These are phyloP conservation scores for Montipora efflorescens DNA, from an alignment of 64 coral and sea anemone species.

Conservation along the genomic window DNA sequence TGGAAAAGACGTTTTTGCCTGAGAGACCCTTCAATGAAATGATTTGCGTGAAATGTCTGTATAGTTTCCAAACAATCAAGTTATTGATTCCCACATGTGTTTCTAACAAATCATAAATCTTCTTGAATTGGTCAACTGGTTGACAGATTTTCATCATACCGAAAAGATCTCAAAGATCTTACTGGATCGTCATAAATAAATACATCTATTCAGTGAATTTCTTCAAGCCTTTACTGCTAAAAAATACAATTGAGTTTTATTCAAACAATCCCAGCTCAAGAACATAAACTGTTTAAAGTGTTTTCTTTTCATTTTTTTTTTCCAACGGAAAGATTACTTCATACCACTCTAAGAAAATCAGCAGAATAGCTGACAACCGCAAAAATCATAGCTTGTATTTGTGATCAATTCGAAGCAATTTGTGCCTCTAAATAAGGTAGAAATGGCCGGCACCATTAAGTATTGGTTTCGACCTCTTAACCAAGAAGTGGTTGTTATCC, in stretches of 20 bases:
- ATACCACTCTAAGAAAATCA: neutral
- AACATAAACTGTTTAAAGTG: no score
- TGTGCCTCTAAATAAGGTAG: neutral
- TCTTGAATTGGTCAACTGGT: conserved; percentile 5
- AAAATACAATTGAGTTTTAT: no score
- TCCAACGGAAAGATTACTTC: no score
- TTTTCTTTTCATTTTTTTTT: no score
- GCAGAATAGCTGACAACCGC: neutral
- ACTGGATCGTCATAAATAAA: neutral
- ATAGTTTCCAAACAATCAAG: neutral
- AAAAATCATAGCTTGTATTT: neutral
- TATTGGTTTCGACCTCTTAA: conserved; percentile 7
- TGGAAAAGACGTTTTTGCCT: neutral
- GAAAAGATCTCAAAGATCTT: neutral
- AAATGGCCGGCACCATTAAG: neutral
- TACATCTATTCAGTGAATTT: neutral
- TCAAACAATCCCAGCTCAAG: neutral
- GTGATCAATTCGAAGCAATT: no score
- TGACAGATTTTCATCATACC: conserved; percentile 10
- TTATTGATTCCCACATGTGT: neutral
- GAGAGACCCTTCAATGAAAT: neutral
- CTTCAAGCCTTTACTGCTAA: neutral
- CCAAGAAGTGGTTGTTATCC: conserved; percentile 42
- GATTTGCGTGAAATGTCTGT: neutral
- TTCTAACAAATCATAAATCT: conserved; percentile 24